Base-by-base conservation (phyloP, 2,113 vertebrate species). In the Zingel zingel region DNA sequence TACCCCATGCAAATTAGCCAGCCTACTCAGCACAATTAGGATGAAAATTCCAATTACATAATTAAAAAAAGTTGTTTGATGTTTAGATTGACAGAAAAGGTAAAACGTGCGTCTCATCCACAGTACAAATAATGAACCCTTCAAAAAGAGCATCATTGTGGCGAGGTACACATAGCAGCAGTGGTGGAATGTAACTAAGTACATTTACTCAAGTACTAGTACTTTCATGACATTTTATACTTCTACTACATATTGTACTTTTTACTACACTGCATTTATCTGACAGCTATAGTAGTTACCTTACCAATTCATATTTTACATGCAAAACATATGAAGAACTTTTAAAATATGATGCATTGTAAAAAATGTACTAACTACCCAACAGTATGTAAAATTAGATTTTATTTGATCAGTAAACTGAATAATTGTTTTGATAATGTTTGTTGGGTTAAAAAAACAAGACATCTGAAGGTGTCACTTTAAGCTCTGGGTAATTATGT, bases 31-130 rank as follows among this genome's bases (percentile, higher is more conserved):
- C 93, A 94, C 94, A 95, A 95, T 95, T 95, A 95, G 92, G 88
- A 93, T 90, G 90, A 94, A 94, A 94, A 95, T 93, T 93, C 90
- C 89, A 94, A 94, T 96, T 95, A 92, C 91, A 93, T 95, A 89
- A 95, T 95, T 94, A 94, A 93, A 94, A 92, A 93, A 93, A 95
- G 93, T 89, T 86, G 89, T 95, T 95, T 96, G 94, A 95, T 95
- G 93, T 94, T 87, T 70, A 87, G 88, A 89, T 89, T 86, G 88
- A 92, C 89, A 74, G 85, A 85, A 83, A 90, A 86, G 74, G 81
- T 88, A 89, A 90, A 89, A 92, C 74, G 62, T 79, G 59, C 19
- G 13, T 86, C 78, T 92, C 43, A 82, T 90, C 83, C 77, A 64
- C 27, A 53, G 12, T 65, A 78, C 76, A 82, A 88, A 85, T 91